Base-by-base conservation (phyloP, 2,888 invertebrate species). In the Dilophus febrilis region DNA sequence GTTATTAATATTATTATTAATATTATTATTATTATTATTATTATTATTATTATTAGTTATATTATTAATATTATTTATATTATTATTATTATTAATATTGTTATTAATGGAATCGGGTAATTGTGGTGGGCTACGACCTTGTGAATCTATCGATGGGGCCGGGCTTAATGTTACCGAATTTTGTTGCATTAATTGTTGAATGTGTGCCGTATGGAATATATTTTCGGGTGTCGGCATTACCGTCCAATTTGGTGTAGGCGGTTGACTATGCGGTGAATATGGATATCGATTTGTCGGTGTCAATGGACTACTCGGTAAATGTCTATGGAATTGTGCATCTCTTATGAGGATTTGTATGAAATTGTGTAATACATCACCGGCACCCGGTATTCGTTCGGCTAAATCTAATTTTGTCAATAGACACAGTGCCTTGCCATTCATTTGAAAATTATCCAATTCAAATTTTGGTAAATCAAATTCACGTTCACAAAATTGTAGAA, bases 341-440 rank as follows among this genome's bases (percentile, higher is more conserved):
- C 84, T 74, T 40, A 86, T 78, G 44, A 90, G 65, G 70, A 90
- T 79, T 58, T 86, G 84, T 35, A 94, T 70, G 27, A 90, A 87
- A 64, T 94, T 94, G 67, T 88, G 90, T 45, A 94, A 66, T 16
- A 94, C 84, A 58, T 94, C 94, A 3, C 94, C 94, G 27, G 88
- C 87, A 16, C 87, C 84, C 0, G 92, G 91, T 50, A 88, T 87
- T 42, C 94, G 71, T 56, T 91, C 90, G 19, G 84, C 83, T 50
- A 94, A 73, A 62, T 94, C 92, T 13, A 76, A 77, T 59, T 91
- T 82, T 35, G 85, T 91, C 46, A 94, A 65, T 36, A 94, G 70
- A 58, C 90, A 90, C 51, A 94, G 66, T 2, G 92, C 94, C 65
- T 94, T 94, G 71, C 91, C 92, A 61, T 92, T 92, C 90, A 92